Base-by-base conservation (phyloP, 2,888 invertebrate genomes). In the Atethmia centrago region DNA sequence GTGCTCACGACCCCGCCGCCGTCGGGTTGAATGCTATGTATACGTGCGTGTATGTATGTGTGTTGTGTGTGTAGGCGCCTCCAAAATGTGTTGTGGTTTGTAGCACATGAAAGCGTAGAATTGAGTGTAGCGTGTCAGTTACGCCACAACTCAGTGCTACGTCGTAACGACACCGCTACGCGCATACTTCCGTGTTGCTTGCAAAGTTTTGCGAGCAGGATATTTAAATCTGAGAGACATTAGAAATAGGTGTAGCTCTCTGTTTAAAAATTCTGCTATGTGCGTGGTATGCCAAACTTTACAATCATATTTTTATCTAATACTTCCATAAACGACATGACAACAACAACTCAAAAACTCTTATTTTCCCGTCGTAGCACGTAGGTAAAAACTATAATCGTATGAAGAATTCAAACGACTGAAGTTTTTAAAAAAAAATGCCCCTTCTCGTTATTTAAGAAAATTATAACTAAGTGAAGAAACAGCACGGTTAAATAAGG, bases 401-500 rank as follows among this genome's bases (percentile, higher is more conserved):
- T 36, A 5, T 31, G 31, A 31, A 2, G 4, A 2, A 31, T 4
- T n/a, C n/a, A n/a, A n/a, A n/a, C n/a, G n/a, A n/a, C n/a, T n/a
- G n/a, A n/a, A n/a, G n/a, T n/a, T n/a, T n/a, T n/a, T n/a, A n/a
- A n/a, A n/a, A n/a, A n/a, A n/a, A n/a, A n/a, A n/a, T n/a, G n/a
- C n/a, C n/a, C n/a, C n/a, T n/a, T n/a, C n/a, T n/a, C n/a, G n/a
- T n/a, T n/a, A n/a, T n/a, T n/a, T n/a, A n/a, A n/a, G n/a, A n/a
- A n/a, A n/a, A n/a, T n/a, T n/a, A n/a, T n/a, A n/a, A n/a, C n/a
- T n/a, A n/a, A n/a, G n/a, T n/a, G n/a, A n/a, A 31, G 31, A 4
- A 2, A 2, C 31, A 2, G 31, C 31, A 31, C 4, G 31, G 2
- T 4, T 2, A 2, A 4, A 2, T 2, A 31, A 2, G 31, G 4